These are phyloP conservation scores for Copidosoma floridanum DNA, from an alignment of 1,140 invertebrate species.

Conservation along the genomic window DNA sequence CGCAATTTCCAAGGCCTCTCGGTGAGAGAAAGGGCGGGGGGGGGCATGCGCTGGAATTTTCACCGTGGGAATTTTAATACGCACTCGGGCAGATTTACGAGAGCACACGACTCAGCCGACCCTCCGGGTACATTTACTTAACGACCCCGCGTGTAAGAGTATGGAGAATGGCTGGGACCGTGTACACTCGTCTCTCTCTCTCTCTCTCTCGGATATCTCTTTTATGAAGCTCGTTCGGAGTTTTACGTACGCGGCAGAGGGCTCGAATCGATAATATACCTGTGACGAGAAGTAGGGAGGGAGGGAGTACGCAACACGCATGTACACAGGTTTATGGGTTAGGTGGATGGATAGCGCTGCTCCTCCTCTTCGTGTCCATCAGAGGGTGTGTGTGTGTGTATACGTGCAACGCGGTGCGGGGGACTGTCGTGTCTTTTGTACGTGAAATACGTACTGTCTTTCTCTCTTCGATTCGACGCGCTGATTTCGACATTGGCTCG, in stretches of 20 bases:
- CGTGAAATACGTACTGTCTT: too few species aligned
- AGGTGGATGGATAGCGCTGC: neutral
- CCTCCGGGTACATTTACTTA: slow-evolving; percentile 30
- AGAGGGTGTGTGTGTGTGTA: neutral
- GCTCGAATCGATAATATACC: too few species aligned
- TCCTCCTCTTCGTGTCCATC: neutral
- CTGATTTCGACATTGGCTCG: slow-evolving; percentile 3
- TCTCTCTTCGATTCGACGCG: slow-evolving; percentile 4
- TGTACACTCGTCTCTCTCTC: neutral
- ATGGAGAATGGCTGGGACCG: too few species aligned
- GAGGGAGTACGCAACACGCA: neutral
- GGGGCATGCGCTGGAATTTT: slow-evolving; percentile 26
- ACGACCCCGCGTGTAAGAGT: slow-evolving; percentile 26
- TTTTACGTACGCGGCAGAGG: neutral
- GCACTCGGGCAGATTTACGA: slow-evolving; percentile 35
- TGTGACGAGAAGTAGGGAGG: too few species aligned
- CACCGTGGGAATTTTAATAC: slow-evolving; percentile 36
- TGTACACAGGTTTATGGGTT: neutral
- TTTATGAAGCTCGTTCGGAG: slow-evolving; percentile 8
- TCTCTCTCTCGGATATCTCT: slow-evolving; percentile 1
- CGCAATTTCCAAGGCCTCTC: slow-evolving; percentile 24
- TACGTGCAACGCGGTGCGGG: neutral
- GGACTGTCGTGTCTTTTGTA: too few species aligned
- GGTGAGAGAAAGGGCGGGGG: neutral
- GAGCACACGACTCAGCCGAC: slow-evolving; percentile 16